Conservation (phyloP, 2,888 invertebrate species). For the Thymelicus lineola region DNA sequence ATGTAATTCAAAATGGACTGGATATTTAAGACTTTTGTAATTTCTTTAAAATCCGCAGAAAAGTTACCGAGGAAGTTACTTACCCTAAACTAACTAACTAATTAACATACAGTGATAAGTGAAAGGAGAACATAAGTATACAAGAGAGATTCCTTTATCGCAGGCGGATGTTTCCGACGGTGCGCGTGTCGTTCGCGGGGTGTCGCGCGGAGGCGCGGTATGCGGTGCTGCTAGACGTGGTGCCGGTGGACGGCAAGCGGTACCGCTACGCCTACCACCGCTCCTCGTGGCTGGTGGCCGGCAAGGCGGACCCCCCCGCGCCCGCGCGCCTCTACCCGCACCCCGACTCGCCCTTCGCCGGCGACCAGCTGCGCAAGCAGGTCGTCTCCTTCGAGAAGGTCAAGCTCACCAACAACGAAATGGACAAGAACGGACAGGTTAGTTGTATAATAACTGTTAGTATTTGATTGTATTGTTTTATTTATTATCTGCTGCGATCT, state of each 20-base stretch:
- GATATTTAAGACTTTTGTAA: too few relatives aligned
- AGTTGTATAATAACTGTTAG: constrained; percentile 60
- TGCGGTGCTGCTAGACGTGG: constrained; percentile 97
- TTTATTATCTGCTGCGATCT: too few relatives aligned
- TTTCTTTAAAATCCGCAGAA: too few relatives aligned
- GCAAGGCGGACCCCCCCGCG: constrained; percentile 98
- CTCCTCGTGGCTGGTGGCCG: constrained; percentile 98
- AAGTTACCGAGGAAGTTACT: too few relatives aligned
- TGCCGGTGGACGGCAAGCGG: constrained; percentile 98
- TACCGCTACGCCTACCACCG: constrained; percentile 99
- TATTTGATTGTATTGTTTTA: background rate
- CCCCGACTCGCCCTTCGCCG: constrained; percentile 98
- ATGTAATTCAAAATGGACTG: too few relatives aligned
- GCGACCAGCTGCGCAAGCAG: constrained; percentile 97
- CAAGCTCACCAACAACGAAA: constrained; percentile 99
- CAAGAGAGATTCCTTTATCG: constrained; percentile 43
- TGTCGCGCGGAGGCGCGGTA: constrained; percentile 93
- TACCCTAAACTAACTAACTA: too few relatives aligned
- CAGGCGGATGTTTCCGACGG: constrained; percentile 99
- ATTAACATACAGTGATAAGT: too few relatives aligned
- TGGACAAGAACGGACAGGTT: constrained; percentile 98
- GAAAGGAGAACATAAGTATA: background rate
- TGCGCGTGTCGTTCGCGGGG: constrained; percentile 96
- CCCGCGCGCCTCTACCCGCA: constrained; percentile 97
- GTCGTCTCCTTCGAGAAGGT: constrained; percentile 99